Percentiles rank a stretch among this genome's conserved stretches.
phyloP scores from a whole-genome alignment of 2,797 vertebrate species.

The Hippopotamyrus pictus region DNA sequence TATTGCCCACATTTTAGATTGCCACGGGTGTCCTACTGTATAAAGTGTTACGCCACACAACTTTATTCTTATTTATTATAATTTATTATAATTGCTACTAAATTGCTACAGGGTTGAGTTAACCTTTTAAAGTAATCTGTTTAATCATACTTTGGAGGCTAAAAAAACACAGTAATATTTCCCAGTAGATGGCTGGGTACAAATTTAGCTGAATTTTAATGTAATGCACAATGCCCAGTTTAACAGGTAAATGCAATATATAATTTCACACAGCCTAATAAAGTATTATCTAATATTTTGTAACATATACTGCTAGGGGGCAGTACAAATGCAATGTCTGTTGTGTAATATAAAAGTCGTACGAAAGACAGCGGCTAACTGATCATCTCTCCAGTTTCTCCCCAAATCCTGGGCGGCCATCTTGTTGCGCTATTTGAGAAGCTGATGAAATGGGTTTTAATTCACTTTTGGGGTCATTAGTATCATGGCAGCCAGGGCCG shows the following conservation, averaged over 20 bases:
- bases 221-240: neutral
- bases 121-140: neutral
- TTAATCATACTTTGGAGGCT: neutral
- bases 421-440: slow-evolving; percentile 31
- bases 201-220: neutral
- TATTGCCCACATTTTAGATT: neutral
- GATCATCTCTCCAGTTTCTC: neutral
- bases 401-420: slow-evolving; percentile 28
- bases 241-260: neutral
- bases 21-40: neutral
- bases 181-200: neutral
- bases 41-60: neutral
- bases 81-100: neutral
- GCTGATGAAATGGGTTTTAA: slow-evolving; percentile 28
- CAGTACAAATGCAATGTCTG: neutral
- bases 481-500: slow-evolving; percentile 30
- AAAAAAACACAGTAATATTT: neutral
- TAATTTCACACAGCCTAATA: neutral
- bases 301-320: neutral
- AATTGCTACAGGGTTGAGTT: neutral
- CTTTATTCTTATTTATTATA: neutral
- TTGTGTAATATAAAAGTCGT: neutral
- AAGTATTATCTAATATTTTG: neutral
- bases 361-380: neutral
- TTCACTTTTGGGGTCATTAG: slow-evolving; percentile 22